Evolutionary conservation across 2,888 invertebrate species (phyloP), one percentile per base, ranked within the genome.

Genomic region (Tanytarsus gracilentus): DNA sequence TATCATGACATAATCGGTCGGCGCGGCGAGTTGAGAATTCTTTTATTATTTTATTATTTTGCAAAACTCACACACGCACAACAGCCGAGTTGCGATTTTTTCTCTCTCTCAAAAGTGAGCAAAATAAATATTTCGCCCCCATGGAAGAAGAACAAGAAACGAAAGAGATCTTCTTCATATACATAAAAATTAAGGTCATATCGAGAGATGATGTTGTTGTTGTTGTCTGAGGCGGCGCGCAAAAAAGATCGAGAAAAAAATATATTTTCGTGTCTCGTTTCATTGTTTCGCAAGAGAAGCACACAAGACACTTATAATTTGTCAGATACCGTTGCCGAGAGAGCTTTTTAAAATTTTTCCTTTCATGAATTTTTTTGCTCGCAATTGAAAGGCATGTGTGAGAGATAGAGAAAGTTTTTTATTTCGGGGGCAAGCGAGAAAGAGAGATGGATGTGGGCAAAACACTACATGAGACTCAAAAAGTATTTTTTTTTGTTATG

Each of bases 1-100:
- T 44, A 26, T 18, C 48, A 48, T 58, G 58, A 58, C 58, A 58
- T 58, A 58, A 58, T 48, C 58, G 29, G 14, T 14, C 29, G n/a
- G n/a, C n/a, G n/a, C n/a, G n/a, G n/a, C n/a, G n/a, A n/a, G n/a
- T n/a, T n/a, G n/a, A n/a, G n/a, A n/a, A n/a, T n/a, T n/a, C n/a
- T n/a, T n/a, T n/a, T n/a, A n/a, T n/a, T n/a, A n/a, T n/a, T n/a
- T n/a, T n/a, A n/a, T n/a, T n/a, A n/a, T n/a, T n/a, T n/a, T 44
- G 23, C 14, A 44, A 11, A 16, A 49, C 25, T 26, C 49, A 26
- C 26, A 49, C 27, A 53, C 36, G 3, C 14, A 14, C 53, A 55
- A 49, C 49, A 27, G 14, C 14, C n/a, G n/a, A n/a, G n/a, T n/a
- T n/a, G n/a, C n/a, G n/a, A n/a, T n/a, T n/a, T n/a, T n/a, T n/a